Evolutionary conservation across 1,140 invertebrate species (phyloP), one percentile per base, ranked within the genome.

Genomic region (Luehdorfia chinensis): DNA sequence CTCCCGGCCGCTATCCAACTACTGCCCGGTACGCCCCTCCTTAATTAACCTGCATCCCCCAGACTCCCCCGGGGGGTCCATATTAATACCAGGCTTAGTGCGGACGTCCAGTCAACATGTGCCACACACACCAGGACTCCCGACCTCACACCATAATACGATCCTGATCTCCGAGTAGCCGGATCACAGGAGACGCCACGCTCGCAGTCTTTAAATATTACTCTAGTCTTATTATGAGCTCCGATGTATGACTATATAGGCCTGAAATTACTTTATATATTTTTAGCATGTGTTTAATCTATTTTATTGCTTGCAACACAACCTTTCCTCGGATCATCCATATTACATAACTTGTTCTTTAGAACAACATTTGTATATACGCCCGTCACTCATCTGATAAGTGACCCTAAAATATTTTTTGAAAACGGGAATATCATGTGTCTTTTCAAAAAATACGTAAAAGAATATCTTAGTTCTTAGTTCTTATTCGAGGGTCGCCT

Each of bases 1-100:
- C 95, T 97, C 96, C 94, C 94, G 91, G 94, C 91, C 93, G 95
- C 96, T 92, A 95, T 96, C 95, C 95, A 95, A 95, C 95, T 97
- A 96, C 95, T 96, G 94, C 95, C 95, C 95, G 93, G 90, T 97
- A 89, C 95, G 92, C 94, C 93, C 92, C 94, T 97, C 95, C 91
- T 97, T 94, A 92, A 90, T 90, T 89, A 94, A 96, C 95, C 95
- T 97, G 95, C 93, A 87, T 79, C 77, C 88, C 90, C 88, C 80
- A 83, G 89, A 92, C 90, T 96, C 94, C 95, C 92, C 92, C 90
- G 85, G 88, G 89, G 87, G 88, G 79, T 88, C 95, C 95, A 96
- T 96, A 94, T 96, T 93, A 94, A 95, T 94, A 94, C 93, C 25
- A 28, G 25, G 25, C 25, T 28, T n/a, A 28, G 25, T n/a, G 25